A percentile compares a stretch with the other conserved stretches of the same genome.
Conservation (phyloP, 1,140 invertebrate genomes). For the Macrocentrus cingulum region DNA sequence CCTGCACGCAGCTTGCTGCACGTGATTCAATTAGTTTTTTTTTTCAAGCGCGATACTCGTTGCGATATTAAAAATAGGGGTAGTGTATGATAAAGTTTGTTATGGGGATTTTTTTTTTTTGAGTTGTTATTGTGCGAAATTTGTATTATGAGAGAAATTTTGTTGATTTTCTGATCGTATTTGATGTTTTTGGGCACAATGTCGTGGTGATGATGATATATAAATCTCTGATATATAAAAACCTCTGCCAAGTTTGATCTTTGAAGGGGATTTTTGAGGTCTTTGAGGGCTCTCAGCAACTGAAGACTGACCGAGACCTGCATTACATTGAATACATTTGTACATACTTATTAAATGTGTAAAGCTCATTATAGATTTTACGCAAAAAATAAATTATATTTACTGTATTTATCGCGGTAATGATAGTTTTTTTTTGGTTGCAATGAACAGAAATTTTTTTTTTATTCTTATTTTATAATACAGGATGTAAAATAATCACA, state of each 20-base stretch:
- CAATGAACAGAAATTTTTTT: no score
- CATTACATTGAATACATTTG: conserved; percentile 57
- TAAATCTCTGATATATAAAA: neutral
- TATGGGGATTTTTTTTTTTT: neutral
- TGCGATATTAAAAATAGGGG: neutral
- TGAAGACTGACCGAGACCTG: conserved; percentile 58
- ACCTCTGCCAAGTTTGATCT: conserved; percentile 14
- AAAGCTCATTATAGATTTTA: conserved; percentile 44
- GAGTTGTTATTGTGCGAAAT: no score
- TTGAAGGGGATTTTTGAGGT: conserved; percentile 29
- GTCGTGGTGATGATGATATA: neutral
- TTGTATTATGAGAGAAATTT: no score
- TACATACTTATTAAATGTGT: conserved; percentile 53
- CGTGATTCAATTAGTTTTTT: neutral
- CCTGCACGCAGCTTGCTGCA: neutral
- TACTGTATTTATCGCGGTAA: conserved; percentile 36
- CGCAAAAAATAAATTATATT: conserved; percentile 57
- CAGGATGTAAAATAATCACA: no score
- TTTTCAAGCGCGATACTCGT: neutral
- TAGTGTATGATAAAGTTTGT: conserved; percentile 1
- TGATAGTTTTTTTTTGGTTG: no score
- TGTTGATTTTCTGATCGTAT: no score
- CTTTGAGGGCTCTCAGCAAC: conserved; percentile 47
- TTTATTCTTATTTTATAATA: no score
- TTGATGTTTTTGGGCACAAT: no score